Base-by-base conservation (phyloP, 2,113 vertebrate genomes). In the Natator depressus region DNA sequence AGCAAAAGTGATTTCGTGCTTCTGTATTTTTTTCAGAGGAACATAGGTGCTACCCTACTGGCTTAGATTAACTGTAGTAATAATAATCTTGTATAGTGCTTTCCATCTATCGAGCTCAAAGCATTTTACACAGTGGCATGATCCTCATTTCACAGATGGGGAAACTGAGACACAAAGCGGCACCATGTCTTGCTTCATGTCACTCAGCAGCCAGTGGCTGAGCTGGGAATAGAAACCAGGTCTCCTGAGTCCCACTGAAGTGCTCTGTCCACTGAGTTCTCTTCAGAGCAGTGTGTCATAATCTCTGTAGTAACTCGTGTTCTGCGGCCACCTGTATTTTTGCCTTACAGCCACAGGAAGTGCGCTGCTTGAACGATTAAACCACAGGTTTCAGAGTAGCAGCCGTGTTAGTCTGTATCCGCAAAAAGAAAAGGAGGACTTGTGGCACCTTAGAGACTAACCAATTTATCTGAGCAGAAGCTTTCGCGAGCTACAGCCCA, bases 101-200 rank as follows among this genome's bases (percentile, higher is more conserved):
- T 1, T 6, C 27, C 17, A 22, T 75, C 76, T 22, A 53, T 20
- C 69, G 24, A 51, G 46, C 55, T 46, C 76, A 19, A 53, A 79
- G 9, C 29, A 13, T 35, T 92, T 88, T 55, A 57, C 24, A 59
- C n/a, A 4, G 24, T 47, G 4, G 14, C 75, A 14, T 24, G 46
- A 46, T 13, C 42, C 22, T 46, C 9, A 46, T 76, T 25, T 46
- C 42, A 46, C 38, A 47, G 24, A 4, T 76, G 72, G 75, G 42
- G 29, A 19, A n/a, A 35, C 13, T 82, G 27, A 14, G 13, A 38
- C 10, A 1, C 6, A 1, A 10, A 46, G 2, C 0, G 31, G 10
- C 54, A 53, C 31, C 76, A 53, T 8, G 2, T 47, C 38, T 65
- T 65, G 13, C 49, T 35, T 82, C 54, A 75, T 38, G 46, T 19